Evolutionary conservation across 2,113 vertebrate species (phyloP), one percentile per base, ranked within the genome.

Genomic region (Nipponia nippon): DNA sequence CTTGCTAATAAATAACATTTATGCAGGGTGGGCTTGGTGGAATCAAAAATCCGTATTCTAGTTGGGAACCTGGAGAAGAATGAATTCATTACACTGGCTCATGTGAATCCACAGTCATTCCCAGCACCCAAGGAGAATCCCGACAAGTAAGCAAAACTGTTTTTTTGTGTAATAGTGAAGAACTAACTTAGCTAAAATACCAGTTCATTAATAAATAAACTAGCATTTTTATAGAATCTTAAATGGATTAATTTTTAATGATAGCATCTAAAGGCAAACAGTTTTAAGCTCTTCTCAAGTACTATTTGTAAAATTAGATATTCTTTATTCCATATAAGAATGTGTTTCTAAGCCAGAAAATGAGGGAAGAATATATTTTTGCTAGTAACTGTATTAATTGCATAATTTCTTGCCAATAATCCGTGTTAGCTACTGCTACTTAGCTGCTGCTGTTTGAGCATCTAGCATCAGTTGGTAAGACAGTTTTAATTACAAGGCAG

Each of bases 41-140:
- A 99, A 93, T 99, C 99, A 79, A 99, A 99, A 98, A 99, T 99
- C 94, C 98, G 99, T 92, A 99, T 99, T 70, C 97, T 99, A 93
- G 99, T 99, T 90, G 98, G 98, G 97, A 98, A 97, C 83, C 96
- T 99, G 97, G 99, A 99, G 97, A 99, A 98, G 97, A 99, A 99
- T 30, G 98, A 98, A 87, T 98, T 98, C 87, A 98, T 99, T 95
- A 99, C 98, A 34, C 96, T 98, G 93, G 99, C 98, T 90, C 99
- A 99, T 79, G 98, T 99, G 89, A 99, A 99, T 95, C 98, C 98
- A 44, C 98, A 99, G 97, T 98, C 99, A 78, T 99, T 99, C 89
- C 98, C 98, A 79, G 98, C 98, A 95, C 98, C 98, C 89, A 98
- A 97, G 90, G 98, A 98, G 59, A 97, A 97, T 86, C 98, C 97